Percentiles rank a stretch among this genome's conserved stretches.
Evolutionary conservation across 2,113 vertebrate genomes (phyloP).

Genomic region (Globicephala melas): DNA sequence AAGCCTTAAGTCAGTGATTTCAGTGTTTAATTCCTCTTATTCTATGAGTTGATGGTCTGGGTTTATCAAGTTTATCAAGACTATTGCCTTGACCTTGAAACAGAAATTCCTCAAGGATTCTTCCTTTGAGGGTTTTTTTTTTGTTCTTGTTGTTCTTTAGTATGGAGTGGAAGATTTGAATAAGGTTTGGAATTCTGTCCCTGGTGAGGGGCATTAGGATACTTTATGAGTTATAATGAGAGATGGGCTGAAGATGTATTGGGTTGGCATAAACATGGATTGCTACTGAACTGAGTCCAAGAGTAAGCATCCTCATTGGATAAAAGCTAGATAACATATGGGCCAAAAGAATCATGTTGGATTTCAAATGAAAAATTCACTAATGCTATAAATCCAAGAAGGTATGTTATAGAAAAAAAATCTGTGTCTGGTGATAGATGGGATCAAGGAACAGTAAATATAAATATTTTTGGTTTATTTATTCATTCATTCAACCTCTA

Average conservation of each 20-base stretch:
- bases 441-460: background rate
- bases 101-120: background rate
- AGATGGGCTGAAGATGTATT: background rate
- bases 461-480: background rate
- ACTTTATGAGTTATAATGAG: slow-evolving; percentile 19
- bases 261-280: slow-evolving; percentile 30
- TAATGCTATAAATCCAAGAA: background rate
- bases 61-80: background rate
- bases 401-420: background rate
- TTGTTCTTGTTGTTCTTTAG: background rate
- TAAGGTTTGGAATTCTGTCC: slow-evolving; percentile 62
- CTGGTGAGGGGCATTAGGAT: slow-evolving; percentile 48
- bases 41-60: background rate
- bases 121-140: background rate
- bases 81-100: background rate
- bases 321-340: background rate
- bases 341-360: background rate
- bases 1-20: slow-evolving; percentile 68
- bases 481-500: background rate
- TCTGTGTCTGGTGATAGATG: background rate
- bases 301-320: background rate
- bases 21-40: slow-evolving; percentile 66
- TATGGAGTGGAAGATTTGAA: slow-evolving; percentile 48
- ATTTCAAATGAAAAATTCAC: background rate
- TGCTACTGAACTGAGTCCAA: background rate